phyloP scores from a whole-genome alignment of 2,888 invertebrate genomes.

The Athalia rosae region DNA sequence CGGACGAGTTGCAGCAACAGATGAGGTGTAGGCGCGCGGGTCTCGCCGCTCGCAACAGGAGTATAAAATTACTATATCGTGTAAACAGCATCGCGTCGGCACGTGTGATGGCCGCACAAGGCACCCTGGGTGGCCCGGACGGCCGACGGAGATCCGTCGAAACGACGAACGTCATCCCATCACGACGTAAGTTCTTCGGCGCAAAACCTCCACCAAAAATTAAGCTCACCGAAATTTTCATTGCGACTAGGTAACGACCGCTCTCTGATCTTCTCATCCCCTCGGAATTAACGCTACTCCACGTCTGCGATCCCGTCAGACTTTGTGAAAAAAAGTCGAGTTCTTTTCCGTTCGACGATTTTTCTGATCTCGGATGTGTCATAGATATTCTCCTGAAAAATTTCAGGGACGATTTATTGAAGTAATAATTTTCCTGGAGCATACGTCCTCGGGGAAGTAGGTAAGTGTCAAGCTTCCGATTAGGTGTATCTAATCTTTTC shows the following conservation, averaged over 20 bases:
- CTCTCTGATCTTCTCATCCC: slow-evolving; percentile 28
- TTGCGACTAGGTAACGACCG: background rate
- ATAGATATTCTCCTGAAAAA: no score
- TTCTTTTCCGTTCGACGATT: no score
- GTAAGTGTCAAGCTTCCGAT: slow-evolving; percentile 3
- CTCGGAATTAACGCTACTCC: background rate
- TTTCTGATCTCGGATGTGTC: no score
- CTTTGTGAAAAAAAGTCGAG: no score
- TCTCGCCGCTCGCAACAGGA: slow-evolving; percentile 64
- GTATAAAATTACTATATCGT: slow-evolving; percentile 71
- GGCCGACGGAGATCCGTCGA: slow-evolving; percentile 32
- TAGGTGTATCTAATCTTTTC: background rate
- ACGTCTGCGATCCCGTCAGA: background rate
- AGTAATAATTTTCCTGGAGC: no score
- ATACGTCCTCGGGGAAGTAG: no score
- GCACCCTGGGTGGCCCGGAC: slow-evolving; percentile 63
- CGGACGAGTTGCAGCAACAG: background rate
- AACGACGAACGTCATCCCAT: background rate
- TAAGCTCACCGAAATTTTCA: slow-evolving; percentile 9
- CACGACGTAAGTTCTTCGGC: slow-evolving; percentile 12
- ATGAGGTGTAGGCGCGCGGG: slow-evolving; percentile 46
- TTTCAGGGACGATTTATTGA: no score
- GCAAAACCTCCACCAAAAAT: background rate
- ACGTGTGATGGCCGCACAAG: slow-evolving; percentile 66
- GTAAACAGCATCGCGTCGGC: slow-evolving; percentile 70